Evolutionary conservation across 2,888 invertebrate genomes (phyloP), one percentile per base, ranked within the genome.

Genomic region (Theretra japonica): DNA sequence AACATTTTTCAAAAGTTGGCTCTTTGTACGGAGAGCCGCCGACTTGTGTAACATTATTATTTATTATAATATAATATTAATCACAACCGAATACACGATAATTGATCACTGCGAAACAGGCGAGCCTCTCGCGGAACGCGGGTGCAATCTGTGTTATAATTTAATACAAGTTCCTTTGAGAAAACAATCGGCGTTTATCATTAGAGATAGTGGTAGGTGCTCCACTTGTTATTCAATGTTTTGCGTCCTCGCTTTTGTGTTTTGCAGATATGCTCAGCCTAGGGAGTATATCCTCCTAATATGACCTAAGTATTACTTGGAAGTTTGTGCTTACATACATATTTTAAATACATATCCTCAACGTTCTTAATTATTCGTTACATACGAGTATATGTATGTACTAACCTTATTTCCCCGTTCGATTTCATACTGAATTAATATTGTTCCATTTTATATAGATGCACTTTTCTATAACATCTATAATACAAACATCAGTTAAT

Each of bases 11-110:
- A 89, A 75, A 50, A 86, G 80, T 68, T 84, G 82, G 73, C 86
- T 86, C 84, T 82, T 90, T 75, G 85, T 75, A 8, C 89, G 89
- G 76, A 91, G 83, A 83, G 84, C 83, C 76, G 88, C 86, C 4
- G 90, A 83, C 82, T 88, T 92, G 73, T 87, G 86, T 76, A 91
- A 88, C 93, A 93, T 93, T 82, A 73, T 80, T 73, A 73, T 69
- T 93, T 82, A 73, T 80, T 73, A 73, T 69, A 77, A 73, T 73
- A 73, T 69, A 77, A 73, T 75, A 73, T 75, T 70, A 74, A 78
- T 77, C 76, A 77, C 78, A 77, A 77, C 77, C 77, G 78, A 77
- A 82, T 48, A 41, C 17, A 53, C 65, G 65, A 48, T 65, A 65
- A 85, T 77, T 81, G 50, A 71, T 72, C 81, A 78, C 82, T 76